These are phyloP conservation scores for Gasteruption jaculator DNA, from an alignment of 2,888 invertebrate species.

Conservation along the genomic window DNA sequence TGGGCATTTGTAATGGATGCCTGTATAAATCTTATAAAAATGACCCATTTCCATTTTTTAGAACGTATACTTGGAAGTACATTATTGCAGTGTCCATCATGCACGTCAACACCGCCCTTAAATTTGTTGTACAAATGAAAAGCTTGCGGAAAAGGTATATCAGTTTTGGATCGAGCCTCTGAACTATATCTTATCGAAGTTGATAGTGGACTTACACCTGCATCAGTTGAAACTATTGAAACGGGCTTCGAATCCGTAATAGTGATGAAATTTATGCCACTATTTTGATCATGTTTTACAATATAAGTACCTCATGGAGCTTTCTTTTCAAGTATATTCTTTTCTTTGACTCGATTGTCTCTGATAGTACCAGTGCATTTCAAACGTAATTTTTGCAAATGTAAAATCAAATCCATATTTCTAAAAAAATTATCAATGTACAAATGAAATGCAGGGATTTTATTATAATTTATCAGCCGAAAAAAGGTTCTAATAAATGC, in stretches of 20 bases:
- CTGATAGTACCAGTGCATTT: no score
- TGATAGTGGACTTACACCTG: conserved; percentile 23
- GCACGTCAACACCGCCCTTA: conserved; percentile 23
- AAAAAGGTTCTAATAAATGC: no score
- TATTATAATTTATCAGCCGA: no score
- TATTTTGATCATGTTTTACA: conserved; percentile 4
- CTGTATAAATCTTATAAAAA: conserved; percentile 19
- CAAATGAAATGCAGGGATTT: no score
- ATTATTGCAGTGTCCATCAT: conserved; percentile 23
- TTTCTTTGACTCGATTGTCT: no score
- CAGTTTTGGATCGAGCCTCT: conserved; percentile 14
- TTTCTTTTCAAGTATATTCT: no score
- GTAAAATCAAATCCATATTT: no score
- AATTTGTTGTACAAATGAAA: conserved; percentile 20
- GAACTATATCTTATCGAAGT: conserved; percentile 16
- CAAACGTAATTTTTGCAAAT: no score
- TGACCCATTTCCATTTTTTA: conserved; percentile 23
- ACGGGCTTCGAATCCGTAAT: no score
- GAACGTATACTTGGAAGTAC: conserved; percentile 20
- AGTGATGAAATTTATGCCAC: conserved; percentile 22
- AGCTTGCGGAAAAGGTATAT: conserved; percentile 20
- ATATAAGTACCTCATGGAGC: no score
- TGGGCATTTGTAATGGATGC: conserved; percentile 19
- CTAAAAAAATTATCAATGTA: no score
- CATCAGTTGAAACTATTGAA: conserved; percentile 22